phyloP scores from a whole-genome alignment of 2,888 invertebrate genomes.

The Ernsta delagoae region DNA sequence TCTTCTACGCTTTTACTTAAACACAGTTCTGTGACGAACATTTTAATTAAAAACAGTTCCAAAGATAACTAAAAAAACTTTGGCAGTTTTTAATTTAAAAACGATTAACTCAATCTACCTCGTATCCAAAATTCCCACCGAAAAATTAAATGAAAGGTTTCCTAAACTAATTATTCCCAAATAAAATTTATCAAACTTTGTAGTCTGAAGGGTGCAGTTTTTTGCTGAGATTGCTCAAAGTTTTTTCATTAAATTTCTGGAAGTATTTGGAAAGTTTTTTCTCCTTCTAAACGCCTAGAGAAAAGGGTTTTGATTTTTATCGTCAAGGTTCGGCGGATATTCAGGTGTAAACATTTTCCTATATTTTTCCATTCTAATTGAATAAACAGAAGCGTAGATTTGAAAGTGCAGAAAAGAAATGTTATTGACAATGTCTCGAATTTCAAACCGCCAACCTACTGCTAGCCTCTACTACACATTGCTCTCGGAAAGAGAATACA shows the following conservation, averaged over 20 bases:
- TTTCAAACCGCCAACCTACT: too few species aligned
- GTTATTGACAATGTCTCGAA: too few species aligned
- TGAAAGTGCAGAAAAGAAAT: too few species aligned
- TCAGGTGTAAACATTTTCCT: conserved; percentile 7
- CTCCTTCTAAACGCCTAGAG: conserved; percentile 55
- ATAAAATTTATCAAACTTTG: conserved; percentile 61
- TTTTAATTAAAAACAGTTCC: background rate
- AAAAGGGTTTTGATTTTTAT: conserved; percentile 55
- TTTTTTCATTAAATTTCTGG: conserved; percentile 72
- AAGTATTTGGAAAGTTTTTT: conserved; percentile 66
- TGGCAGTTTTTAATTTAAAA: conserved; percentile 16
- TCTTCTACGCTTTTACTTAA: background rate
- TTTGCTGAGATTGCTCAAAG: conserved; percentile 65
- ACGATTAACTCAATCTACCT: conserved; percentile 26
- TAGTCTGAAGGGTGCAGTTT: conserved; percentile 65
- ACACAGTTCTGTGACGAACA: background rate
- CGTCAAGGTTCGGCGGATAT: conserved; percentile 23
- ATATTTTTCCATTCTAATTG: background rate
- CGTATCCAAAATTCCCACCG: conserved; percentile 9
- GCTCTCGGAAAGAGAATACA: too few species aligned
- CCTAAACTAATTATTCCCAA: conserved; percentile 59
- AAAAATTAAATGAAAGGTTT: conserved; percentile 48
- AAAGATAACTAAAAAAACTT: background rate
- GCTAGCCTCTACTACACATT: too few species aligned
- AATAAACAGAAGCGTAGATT: too few species aligned